Evolutionary conservation across 2,797 vertebrate species (phyloP).

Genomic region (Aphelocoma californica): DNA sequence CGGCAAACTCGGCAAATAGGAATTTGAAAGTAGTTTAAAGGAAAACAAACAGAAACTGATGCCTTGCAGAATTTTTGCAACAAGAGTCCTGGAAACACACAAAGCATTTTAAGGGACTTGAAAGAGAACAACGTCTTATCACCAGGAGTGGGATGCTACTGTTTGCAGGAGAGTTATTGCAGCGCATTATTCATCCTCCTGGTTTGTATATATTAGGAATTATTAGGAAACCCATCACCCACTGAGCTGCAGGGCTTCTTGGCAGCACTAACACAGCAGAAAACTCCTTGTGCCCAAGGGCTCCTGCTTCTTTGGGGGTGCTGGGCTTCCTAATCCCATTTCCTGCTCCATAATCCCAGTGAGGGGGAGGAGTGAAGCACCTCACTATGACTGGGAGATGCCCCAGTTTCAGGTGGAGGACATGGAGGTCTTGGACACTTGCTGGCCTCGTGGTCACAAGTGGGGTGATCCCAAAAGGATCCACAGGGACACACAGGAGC

Average conservation of each 20-base stretch:
- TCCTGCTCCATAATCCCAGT: not conserved
- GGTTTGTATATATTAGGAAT: not conserved
- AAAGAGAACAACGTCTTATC: not conserved
- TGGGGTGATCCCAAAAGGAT: not conserved
- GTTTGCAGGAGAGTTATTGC: not conserved
- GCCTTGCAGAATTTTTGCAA: not conserved
- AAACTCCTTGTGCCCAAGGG: not conserved
- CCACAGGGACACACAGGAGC: not conserved
- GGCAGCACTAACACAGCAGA: accelerated
- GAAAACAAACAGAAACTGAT: constrained; percentile 40
- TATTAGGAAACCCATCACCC: not conserved
- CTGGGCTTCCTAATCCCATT: not conserved
- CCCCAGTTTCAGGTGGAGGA: not conserved
- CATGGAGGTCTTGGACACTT: not conserved
- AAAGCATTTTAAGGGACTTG: not conserved
- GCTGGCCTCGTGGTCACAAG: not conserved
- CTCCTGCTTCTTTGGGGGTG: not conserved
- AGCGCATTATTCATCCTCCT: not conserved
- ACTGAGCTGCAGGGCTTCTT: not conserved
- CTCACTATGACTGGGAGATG: accelerated
- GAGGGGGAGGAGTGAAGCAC: too few relatives aligned
- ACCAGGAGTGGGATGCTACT: not conserved
- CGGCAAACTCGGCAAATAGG: not conserved
- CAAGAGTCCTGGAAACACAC: not conserved
- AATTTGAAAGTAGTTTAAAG: not conserved